Evolutionary conservation across 1,140 invertebrate species (phyloP), one percentile per base, ranked within the genome.

Genomic region (Drosophila insularis): DNA sequence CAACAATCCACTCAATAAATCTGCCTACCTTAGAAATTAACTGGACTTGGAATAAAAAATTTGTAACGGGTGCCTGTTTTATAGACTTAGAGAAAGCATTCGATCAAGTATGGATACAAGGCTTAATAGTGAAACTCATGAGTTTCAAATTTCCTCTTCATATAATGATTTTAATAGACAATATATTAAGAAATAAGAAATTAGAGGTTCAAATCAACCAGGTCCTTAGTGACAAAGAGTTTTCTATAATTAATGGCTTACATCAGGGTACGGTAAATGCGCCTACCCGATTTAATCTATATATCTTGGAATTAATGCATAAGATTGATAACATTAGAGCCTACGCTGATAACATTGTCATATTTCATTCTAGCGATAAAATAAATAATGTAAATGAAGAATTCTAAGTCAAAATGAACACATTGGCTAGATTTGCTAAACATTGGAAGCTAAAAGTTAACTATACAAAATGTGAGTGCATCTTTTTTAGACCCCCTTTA

Each of bases 1-100:
- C 53, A 23, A 55, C 53, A 23, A 11, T 55, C 0, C 53, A 55
- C 2, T 23, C 4, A 19, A 31, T 31, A n/a, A 55, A 31, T 13
- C 53, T 55, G 17, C 53, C 31, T 6, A 23, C 3, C 21, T 55
- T 23, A 31, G 53, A 55, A 23, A 55, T 55, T 6, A 23, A 31
- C 21, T 55, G 53, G 53, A 27, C 3, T n/a, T 55, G 53, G 21
- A 23, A 55, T 50, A 31, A 55, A 23, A 55, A 27, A 31, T 50
- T 17, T 50, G 2, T 55, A 13, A 55, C 53, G 1, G 19, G 21
- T 0, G 53, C 53, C 4, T 55, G 53, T 23, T 55, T 55, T 23
- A 55, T 55, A 27, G 53, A 55, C 27, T 31, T 55, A 23, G 53
- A 55, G 10, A 55, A 31, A 23, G 53, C 53, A 31, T 50, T 50